Conservation (phyloP, 2,888 invertebrate species). For the Stomorhina lunata region DNA sequence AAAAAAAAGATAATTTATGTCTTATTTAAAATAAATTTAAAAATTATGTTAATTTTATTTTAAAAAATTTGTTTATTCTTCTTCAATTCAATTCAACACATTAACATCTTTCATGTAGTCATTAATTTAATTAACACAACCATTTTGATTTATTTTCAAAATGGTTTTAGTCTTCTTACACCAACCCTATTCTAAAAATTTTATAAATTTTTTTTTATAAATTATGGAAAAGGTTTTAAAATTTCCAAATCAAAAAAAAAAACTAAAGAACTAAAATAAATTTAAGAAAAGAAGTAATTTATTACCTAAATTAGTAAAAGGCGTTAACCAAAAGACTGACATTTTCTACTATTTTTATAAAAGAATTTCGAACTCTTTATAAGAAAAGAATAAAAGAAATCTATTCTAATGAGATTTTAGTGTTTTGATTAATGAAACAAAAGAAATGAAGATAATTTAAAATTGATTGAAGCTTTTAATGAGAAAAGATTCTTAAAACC, state of each 20-base stretch:
- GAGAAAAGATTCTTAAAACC: background rate
- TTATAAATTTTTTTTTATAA: no score
- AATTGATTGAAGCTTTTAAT: background rate
- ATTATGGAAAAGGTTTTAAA: background rate
- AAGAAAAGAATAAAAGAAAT: background rate
- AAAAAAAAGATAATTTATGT: no score
- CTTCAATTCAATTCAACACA: background rate
- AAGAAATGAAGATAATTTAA: background rate
- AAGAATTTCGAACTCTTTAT: background rate
- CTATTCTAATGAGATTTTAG: slow-evolving; percentile 6
- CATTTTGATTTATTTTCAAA: slow-evolving; percentile 13
- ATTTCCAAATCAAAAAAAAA: no score
- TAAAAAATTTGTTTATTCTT: no score
- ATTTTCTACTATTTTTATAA: background rate
- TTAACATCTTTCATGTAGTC: background rate
- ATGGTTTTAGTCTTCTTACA: background rate
- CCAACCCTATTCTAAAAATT: no score
- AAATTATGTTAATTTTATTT: no score
- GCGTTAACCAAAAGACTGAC: background rate
- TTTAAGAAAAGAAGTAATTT: background rate
- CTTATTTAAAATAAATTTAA: no score
- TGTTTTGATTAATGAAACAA: background rate
- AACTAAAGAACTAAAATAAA: background rate
- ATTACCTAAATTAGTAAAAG: background rate
- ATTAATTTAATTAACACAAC: background rate